Evolutionary conservation across 2,888 invertebrate species (phyloP).

Genomic region (Drosophila parthenogenetica): DNA sequence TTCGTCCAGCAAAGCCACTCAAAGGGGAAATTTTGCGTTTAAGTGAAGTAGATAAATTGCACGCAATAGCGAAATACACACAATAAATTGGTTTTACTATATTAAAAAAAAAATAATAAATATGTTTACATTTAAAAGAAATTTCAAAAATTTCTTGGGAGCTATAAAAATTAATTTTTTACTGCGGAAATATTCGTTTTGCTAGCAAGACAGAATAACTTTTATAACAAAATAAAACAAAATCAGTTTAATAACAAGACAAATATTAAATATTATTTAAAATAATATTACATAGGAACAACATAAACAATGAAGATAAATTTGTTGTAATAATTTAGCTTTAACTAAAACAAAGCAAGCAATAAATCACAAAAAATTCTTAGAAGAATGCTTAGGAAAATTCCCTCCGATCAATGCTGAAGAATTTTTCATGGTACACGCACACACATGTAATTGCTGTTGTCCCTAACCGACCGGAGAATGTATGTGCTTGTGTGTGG

Average conservation of each 20-base stretch:
- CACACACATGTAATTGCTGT: slow-evolving; percentile 51
- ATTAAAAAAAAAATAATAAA: no score
- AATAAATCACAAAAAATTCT: slow-evolving; percentile 1
- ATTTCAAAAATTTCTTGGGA: no score
- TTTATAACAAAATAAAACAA: no score
- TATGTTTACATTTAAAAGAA: no score
- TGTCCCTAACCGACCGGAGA: slow-evolving; percentile 2
- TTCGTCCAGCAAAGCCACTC: background rate
- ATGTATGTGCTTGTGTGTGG: background rate
- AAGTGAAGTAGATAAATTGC: background rate
- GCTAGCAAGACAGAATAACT: no score
- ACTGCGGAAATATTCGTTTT: no score
- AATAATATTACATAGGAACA: background rate
- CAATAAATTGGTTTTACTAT: background rate
- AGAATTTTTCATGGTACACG: slow-evolving; percentile 4
- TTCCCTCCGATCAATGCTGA: background rate
- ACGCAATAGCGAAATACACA: no score
- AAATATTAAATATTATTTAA: no score
- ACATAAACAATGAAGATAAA: background rate
- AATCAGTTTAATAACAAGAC: no score
- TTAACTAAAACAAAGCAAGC: background rate
- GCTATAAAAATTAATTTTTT: no score
- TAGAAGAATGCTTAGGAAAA: background rate
- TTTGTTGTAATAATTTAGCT: background rate
- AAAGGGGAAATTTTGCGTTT: background rate